Base-by-base conservation (phyloP, 2,888 invertebrate species). In the Pristionchus entomophagus region DNA sequence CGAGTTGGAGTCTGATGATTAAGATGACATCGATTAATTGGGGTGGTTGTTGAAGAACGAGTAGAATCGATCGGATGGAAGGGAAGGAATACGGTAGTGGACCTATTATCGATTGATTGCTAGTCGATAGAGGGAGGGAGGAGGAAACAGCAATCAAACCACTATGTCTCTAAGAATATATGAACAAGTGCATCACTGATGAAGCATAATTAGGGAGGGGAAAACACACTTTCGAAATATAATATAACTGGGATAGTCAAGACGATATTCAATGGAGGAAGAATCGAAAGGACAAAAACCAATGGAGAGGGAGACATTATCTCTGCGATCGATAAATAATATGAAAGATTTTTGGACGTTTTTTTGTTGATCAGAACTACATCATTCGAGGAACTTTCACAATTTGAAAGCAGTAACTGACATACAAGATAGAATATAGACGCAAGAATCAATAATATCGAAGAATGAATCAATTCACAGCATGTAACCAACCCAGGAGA, bases 381-480 rank as follows among this genome's bases (percentile, higher is more conserved):
- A n/a, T 38, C 8, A 69, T 22, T 62, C 62, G 69, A 38, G 65
- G 35, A 32, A 32, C 8, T 38, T 69, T 38, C 32, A 56, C 56
- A 56, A n/a, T n/a, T 6, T 32, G 81, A 51, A 49, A 29, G 51
- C 10, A 78, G 49, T 78, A 78, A 51, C 29, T 49, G 51, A 51
- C 26, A 51, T 12, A 29, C 8, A 8, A 45, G 14, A 26, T 17
- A 14, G 2, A 77, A 45, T 22, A 49, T 51, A 49, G 26, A 29
- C 14, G 4, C 17, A 78, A 78, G 49, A 49, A 78, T 73, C 1
- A 73, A 73, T 73, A 73, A 73, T 73, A 38, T 19, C 45, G 26
- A 49, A 78, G 78, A 78, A 51, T 51, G 78, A 78, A 78, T 51
- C 45, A 78, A 51, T 51, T 78, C 78, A 78, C 49, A 78, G 78